Evolutionary conservation across 2,888 invertebrate species (phyloP).

Genomic region (Uropetala carovei): DNA sequence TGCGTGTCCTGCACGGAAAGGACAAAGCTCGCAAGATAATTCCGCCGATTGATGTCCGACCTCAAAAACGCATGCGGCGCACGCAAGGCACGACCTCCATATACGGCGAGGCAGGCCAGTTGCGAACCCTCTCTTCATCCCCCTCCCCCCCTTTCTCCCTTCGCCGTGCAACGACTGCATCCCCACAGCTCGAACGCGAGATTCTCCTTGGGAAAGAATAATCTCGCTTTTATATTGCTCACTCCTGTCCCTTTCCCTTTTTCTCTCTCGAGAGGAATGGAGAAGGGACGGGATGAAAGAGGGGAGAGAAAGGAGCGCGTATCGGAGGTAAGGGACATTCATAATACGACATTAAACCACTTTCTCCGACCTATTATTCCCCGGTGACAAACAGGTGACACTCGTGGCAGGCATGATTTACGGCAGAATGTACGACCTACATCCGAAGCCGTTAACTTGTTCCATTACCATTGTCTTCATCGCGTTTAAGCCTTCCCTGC

Average conservation of each 20-base stretch:
- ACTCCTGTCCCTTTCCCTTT: too few species aligned
- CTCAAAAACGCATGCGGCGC: constrained; percentile 18
- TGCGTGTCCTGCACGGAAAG: constrained; percentile 1
- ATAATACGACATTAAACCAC: constrained; percentile 32
- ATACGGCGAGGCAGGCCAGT: constrained; percentile 5
- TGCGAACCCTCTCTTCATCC: too few species aligned
- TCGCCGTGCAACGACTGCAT: background rate
- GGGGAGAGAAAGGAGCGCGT: background rate
- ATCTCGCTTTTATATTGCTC: background rate
- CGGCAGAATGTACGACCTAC: background rate
- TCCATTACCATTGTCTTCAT: constrained; percentile 10
- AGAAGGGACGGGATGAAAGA: background rate
- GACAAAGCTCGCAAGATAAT: constrained; percentile 32
- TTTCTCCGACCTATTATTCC: constrained; percentile 18
- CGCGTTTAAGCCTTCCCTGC: background rate
- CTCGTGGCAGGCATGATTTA: constrained; percentile 18
- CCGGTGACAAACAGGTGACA: constrained; percentile 27
- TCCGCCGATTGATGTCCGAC: constrained; percentile 18
- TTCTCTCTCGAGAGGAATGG: background rate
- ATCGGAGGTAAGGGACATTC: background rate
- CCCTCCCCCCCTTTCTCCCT: background rate
- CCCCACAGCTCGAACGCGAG: background rate
- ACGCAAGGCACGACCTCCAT: background rate
- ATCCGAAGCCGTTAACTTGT: background rate
- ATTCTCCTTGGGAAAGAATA: constrained; percentile 29